Evolutionary conservation across 2,113 vertebrate species (phyloP), one percentile per base, ranked within the genome.

Genomic region (Gyps fulvus): DNA sequence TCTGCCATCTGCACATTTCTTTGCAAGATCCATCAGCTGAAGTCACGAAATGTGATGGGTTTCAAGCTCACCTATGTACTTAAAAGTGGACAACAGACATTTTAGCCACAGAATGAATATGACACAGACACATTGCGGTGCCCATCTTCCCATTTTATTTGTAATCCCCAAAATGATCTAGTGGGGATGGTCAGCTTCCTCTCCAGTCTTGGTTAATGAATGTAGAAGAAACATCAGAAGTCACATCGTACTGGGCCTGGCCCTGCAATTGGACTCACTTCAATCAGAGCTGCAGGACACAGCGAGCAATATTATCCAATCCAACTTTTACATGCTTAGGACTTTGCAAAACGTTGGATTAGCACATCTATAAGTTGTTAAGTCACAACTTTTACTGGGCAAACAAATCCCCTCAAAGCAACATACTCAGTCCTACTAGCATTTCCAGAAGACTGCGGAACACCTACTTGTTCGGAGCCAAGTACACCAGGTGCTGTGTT

Each of bases 61-160:
- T 77, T 83, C 65, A 59, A 62, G 36, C 55, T 74, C 4, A 1
- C 11, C 2, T 5, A n/a, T 4, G 5, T 50, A 42, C 45, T 71
- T 25, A 7, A 7, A 57, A 52, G 47, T 7, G 12, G 63, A n/a
- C 21, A 52, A 78, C 32, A 34, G 22, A 52, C 31, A 42, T 47
- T 79, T 61, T 13, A 63, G 19, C 11, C 40, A 50, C n/a, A 45
- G 31, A 96, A 72, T n/a, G 93, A 93, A 87, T 32, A 82, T 3
- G 27, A 93, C 83, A 77, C 72, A 94, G 43, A 66, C 50, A 81
- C 38, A 6, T 49, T 36, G 63, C 40, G 14, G 1, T 7, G 4
- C 76, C 52, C 69, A 91, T 82, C 87, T 94, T 89, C 92, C 87
- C 69, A 42, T 85, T 97, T 97, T 98, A 97, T 98, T 95, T 95